Evolutionary conservation across 2,113 vertebrate genomes (phyloP).

Genomic region (Cromileptes altivelis): DNA sequence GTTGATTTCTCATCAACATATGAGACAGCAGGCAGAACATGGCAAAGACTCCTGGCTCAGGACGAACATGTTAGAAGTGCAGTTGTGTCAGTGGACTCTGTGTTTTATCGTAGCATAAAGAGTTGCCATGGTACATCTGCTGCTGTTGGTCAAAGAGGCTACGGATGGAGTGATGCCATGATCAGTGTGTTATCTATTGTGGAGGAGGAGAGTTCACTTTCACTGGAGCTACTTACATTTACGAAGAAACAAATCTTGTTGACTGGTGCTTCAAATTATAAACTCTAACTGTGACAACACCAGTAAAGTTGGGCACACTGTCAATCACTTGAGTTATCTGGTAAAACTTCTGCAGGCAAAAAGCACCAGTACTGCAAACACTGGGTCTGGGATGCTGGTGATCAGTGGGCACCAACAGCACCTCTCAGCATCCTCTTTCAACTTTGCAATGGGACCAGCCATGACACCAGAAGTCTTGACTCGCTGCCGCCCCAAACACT

Average conservation of each 20-base stretch:
- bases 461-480: too few species aligned
- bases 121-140: neutral
- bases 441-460: too few species aligned
- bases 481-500: too few species aligned
- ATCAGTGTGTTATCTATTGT: neutral
- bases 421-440: neutral
- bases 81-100: neutral
- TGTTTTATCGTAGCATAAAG: constrained; percentile 12
- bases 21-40: constrained; percentile 11
- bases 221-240: neutral
- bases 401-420: neutral
- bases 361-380: neutral
- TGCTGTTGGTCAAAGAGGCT: constrained; percentile 12
- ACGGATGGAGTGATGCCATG: neutral
- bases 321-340: neutral
- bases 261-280: neutral
- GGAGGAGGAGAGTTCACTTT: neutral
- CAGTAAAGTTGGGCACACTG: neutral
- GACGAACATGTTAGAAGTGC: neutral
- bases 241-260: neutral
- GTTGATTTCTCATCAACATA: constrained; percentile 8
- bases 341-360: neutral
- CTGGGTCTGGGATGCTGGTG: neutral
- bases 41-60: constrained; percentile 5
- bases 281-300: neutral